A percentile compares a stretch with the other conserved stretches of the same genome.
Conservation (phyloP, 2,113 vertebrate genomes). For the Aythya baeri region DNA sequence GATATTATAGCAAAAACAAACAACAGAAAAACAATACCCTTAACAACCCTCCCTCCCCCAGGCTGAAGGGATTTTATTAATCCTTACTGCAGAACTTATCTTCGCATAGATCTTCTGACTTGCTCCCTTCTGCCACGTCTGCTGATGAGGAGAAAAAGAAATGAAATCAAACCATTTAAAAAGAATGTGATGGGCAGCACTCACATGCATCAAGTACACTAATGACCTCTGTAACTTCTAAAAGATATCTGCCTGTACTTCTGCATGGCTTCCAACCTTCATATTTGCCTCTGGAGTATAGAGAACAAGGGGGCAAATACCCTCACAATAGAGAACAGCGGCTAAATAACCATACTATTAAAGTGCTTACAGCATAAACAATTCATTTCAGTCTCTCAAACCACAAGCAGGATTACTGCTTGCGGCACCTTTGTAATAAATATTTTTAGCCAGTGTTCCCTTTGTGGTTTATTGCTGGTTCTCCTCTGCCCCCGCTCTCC, state of each 20-base stretch:
- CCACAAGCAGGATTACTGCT: background rate
- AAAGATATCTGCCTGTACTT: background rate
- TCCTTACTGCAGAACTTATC: background rate
- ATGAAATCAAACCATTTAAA: background rate
- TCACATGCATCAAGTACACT: background rate
- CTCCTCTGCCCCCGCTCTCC: rapidly evolving
- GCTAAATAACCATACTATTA: background rate
- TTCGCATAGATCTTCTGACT: background rate
- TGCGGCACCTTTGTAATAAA: background rate
- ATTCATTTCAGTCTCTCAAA: background rate
- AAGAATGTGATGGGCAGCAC: background rate
- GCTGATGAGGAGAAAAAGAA: background rate
- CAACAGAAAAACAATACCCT: background rate
- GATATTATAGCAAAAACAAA: background rate
- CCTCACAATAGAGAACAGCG: background rate
- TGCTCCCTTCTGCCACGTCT: background rate
- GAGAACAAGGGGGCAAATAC: background rate
- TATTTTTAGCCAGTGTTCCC: background rate
- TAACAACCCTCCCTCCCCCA: background rate
- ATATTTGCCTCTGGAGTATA: rapidly evolving
- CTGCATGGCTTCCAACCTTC: background rate
- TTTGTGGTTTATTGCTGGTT: background rate
- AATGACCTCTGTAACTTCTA: background rate
- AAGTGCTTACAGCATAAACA: background rate
- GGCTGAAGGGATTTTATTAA: background rate